A percentile compares a stretch with the other conserved stretches of the same genome.
Conservation (phyloP, 2,113 vertebrate species). For the Kryptolebias marmoratus region DNA sequence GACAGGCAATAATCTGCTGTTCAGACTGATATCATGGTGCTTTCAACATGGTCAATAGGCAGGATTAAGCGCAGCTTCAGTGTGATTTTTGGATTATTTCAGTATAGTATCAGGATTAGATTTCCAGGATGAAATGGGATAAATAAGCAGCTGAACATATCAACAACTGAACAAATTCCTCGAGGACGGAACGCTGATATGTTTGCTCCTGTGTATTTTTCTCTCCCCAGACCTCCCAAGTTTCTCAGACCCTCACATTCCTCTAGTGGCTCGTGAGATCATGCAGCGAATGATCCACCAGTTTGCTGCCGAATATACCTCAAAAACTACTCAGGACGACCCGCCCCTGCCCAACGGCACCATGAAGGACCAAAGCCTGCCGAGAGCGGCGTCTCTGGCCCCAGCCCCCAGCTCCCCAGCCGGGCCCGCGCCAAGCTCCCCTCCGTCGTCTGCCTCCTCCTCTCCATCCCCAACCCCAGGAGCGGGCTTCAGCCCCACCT, state of each 20-base stretch:
- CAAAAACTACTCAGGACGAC: conserved; percentile 99
- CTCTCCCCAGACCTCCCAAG: conserved; percentile 88
- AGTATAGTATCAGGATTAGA: conserved; percentile 60
- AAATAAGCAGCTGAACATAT: conserved; percentile 19
- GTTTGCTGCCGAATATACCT: conserved; percentile 99
- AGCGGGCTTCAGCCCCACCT: conserved; percentile 60
- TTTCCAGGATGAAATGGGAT: conserved; percentile 51
- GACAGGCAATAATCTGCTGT: conserved; percentile 26
- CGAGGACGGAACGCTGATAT: conserved; percentile 24
- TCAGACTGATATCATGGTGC: conserved; percentile 24
- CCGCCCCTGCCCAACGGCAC: conserved; percentile 93
- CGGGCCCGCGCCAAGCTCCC: conserved; percentile 52
- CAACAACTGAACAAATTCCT: conserved; percentile 33
- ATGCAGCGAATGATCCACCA: conserved; percentile 99
- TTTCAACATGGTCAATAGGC: conserved; percentile 19
- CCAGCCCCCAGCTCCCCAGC: conserved; percentile 47
- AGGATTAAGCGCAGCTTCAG: conserved; percentile 42
- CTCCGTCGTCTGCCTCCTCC: conserved; percentile 77
- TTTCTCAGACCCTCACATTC: conserved; percentile 96
- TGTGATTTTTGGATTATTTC: conserved; percentile 66
- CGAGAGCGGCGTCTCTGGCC: conserved; percentile 90
- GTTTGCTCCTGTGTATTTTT: conserved; percentile 24
- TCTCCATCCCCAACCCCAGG: conserved; percentile 59
- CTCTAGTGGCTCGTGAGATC: conserved; percentile 99
- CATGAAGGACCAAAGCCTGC: conserved; percentile 99